These are phyloP conservation scores for Rotaria macrura DNA, from an alignment of 2,888 invertebrate genomes.

Conservation along the genomic window DNA sequence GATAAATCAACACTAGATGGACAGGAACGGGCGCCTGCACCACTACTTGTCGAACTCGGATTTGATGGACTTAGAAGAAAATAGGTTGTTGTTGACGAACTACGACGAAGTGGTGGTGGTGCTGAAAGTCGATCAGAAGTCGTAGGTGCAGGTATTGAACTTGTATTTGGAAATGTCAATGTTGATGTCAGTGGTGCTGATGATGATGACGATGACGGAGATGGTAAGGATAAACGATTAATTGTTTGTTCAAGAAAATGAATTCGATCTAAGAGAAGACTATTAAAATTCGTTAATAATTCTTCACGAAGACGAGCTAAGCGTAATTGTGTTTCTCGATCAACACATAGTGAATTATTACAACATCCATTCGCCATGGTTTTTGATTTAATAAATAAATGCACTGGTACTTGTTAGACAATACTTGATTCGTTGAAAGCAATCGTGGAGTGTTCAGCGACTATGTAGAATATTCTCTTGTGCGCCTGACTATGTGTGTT, in stretches of 20 bases:
- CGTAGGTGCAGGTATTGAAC: too few relatives aligned
- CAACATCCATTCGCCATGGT: not conserved
- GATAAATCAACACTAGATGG: constrained; percentile 14
- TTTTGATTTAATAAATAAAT: not conserved
- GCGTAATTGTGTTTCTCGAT: not conserved
- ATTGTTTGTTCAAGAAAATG: constrained; percentile 6
- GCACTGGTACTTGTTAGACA: not conserved
- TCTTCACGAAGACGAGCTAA: constrained; percentile 1
- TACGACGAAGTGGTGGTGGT: not conserved
- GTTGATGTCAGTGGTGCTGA: not conserved
- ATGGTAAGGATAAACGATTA: not conserved
- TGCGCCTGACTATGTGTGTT: not conserved
- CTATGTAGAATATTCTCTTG: not conserved
- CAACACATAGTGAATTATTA: not conserved
- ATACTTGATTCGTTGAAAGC: not conserved
- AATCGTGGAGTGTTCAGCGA: not conserved
- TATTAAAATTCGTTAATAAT: constrained; percentile 13
- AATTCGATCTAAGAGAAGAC: constrained; percentile 1
- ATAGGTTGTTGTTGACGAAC: not conserved
- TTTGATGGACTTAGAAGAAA: not conserved
- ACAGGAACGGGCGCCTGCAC: not conserved
- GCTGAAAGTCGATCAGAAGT: not conserved
- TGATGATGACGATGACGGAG: not conserved
- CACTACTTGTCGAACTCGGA: too few relatives aligned
- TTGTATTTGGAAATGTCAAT: not conserved